These are phyloP conservation scores for Xenus cinereus DNA, from an alignment of 2,113 vertebrate species.

Conservation along the genomic window DNA sequence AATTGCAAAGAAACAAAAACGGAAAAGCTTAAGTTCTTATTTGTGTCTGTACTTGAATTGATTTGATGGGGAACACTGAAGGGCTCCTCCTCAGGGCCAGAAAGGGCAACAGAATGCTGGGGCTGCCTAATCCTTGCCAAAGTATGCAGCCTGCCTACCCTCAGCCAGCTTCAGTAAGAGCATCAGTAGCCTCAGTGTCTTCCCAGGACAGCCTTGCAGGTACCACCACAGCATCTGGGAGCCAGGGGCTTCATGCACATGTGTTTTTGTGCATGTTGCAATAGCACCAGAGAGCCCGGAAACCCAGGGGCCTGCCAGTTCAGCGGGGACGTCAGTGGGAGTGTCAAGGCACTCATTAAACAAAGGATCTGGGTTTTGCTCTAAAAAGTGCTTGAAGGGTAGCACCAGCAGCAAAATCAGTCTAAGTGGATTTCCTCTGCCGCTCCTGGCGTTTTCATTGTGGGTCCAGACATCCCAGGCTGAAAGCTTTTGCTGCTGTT, in stretches of 20 bases:
- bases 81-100: not conserved
- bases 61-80: not conserved
- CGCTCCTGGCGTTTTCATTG: not conserved
- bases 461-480: not conserved
- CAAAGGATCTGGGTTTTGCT: not conserved
- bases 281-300: not conserved
- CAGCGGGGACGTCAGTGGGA: not conserved
- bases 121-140: not conserved
- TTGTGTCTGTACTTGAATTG: not conserved
- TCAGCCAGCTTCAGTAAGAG: not conserved
- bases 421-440: not conserved
- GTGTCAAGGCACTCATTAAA: not conserved
- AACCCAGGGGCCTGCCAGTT: not conserved
- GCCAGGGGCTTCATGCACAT: not conserved
- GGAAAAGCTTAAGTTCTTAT: not conserved
- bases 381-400: not conserved
- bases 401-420: not conserved
- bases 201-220: not conserved
- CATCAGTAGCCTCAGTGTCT: not conserved
- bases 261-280: not conserved
- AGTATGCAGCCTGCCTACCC: not conserved
- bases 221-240: not conserved
- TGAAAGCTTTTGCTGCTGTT: not conserved
- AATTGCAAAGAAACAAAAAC: not conserved
- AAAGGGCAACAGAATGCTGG: not conserved